Conservation (phyloP, 2,888 invertebrate species). For the Globia sparganii region DNA sequence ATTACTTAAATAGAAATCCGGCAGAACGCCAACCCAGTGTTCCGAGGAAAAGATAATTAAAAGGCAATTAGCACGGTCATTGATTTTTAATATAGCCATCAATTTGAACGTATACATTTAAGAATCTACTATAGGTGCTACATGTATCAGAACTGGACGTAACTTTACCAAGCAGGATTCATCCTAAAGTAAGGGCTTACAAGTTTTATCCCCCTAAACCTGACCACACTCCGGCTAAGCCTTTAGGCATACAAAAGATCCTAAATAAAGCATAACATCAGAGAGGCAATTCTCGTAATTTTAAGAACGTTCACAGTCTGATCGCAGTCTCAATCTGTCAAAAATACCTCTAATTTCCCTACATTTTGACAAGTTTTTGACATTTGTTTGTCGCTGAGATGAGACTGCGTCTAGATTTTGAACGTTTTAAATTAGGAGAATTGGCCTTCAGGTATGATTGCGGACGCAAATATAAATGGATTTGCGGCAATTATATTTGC, state of each 20-base stretch:
- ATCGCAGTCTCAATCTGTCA: no score
- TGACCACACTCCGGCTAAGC: neutral
- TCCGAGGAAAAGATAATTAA: conserved; percentile 43
- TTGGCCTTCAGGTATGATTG: no score
- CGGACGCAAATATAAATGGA: no score
- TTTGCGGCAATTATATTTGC: no score
- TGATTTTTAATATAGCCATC: neutral
- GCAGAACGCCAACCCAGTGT: conserved; percentile 33
- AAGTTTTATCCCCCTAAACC: neutral
- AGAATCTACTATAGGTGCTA: neutral
- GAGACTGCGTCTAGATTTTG: no score
- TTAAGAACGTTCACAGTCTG: no score
- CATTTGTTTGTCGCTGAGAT: no score
- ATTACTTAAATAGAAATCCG: conserved; percentile 27
- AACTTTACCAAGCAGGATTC: conserved; percentile 8
- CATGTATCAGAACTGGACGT: neutral
- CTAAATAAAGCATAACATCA: conserved; percentile 24
- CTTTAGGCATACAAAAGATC: neutral
- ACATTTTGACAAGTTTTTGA: no score
- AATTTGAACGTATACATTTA: neutral
- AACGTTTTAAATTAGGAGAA: no score
- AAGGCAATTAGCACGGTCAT: conserved; percentile 37
- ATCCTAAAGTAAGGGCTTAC: neutral
- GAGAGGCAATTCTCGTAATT: no score
- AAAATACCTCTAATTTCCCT: no score